Evolutionary conservation across 2,888 invertebrate species (phyloP), one percentile per base, ranked within the genome.

Genomic region (Perizoma flavofasciatum): DNA sequence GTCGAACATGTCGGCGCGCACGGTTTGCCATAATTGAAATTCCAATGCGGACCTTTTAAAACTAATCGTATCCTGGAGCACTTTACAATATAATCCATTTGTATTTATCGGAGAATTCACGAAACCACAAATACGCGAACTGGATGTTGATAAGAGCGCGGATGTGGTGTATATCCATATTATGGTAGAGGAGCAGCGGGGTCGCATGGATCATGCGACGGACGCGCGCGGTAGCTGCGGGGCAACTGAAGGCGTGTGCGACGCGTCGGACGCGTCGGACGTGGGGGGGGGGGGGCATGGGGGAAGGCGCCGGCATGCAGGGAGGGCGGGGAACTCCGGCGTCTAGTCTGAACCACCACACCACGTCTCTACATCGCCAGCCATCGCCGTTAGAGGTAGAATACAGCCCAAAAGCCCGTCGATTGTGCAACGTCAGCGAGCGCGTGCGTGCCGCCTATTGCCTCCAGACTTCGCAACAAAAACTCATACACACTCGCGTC

Each of bases 31-130:
- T 88, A 83, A 86, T 85, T 86, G 80, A 89, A 89, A 90, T 89
- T 89, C 89, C 90, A 86, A 85, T 87, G 88, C 90, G 85, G 86
- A 90, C 89, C 88, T 90, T 87, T 86, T 73, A 82, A 80, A 84
- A 81, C 79, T 80, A 81, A 75, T 73, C 71, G 75, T 79, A 78
- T 78, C 76, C 75, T 71, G 76, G 70, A 75, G 76, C 88, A 89
- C 89, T 90, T 88, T 87, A 92, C 87, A 92, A 89, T 89, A 91
- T 92, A 92, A 92, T 92, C 92, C 92, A 91, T 92, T 90, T 90
- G 81, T 85, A 87, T 80, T 91, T 91, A 80, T 89, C 91, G 77
- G 86, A 86, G 72, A 91, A 83, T 88, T 89, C 87, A 81, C 89
- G 88, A 76, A 92, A 90, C 91, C 92, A 92, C 87, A 87, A 82